Percentiles rank a stretch among this genome's conserved stretches.
phyloP scores from a whole-genome alignment of 2,113 vertebrate species.

The Charadrius vociferus region DNA sequence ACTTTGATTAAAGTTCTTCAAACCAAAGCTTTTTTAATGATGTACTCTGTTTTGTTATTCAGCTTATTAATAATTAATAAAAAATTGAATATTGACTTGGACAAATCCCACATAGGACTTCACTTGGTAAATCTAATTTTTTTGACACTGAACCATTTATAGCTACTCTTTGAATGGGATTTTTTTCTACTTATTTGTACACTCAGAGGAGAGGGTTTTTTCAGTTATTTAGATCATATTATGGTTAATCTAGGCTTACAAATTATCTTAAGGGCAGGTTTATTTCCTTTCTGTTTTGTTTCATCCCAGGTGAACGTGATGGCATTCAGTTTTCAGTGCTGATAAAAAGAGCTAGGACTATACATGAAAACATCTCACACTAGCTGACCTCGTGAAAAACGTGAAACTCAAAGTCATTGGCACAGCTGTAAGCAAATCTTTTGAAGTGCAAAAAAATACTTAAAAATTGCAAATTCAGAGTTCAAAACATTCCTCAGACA shows the following conservation, averaged over 20 bases:
- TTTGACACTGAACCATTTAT: background rate
- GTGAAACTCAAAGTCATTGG: background rate
- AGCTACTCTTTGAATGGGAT: background rate
- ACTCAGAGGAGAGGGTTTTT: background rate
- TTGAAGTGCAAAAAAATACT: background rate
- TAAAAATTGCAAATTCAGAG: background rate
- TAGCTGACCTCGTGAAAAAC: background rate
- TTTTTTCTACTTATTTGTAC: background rate
- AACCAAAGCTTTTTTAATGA: background rate
- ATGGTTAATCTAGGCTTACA: background rate
- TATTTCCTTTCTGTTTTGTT: background rate
- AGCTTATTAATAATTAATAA: constrained; percentile 1
- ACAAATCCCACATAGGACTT: background rate
- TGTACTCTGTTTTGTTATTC: background rate
- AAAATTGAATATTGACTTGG: background rate
- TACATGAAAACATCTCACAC: background rate
- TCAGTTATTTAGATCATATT: background rate
- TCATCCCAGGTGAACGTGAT: background rate
- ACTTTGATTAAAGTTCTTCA: background rate
- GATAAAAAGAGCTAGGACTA: background rate
- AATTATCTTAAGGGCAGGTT: background rate
- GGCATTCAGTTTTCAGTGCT: background rate
- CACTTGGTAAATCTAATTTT: background rate
- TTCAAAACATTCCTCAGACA: background rate
- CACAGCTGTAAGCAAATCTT: background rate